These are phyloP conservation scores for Urophycis tenuis DNA, from an alignment of 2,797 vertebrate species.

Conservation along the genomic window DNA sequence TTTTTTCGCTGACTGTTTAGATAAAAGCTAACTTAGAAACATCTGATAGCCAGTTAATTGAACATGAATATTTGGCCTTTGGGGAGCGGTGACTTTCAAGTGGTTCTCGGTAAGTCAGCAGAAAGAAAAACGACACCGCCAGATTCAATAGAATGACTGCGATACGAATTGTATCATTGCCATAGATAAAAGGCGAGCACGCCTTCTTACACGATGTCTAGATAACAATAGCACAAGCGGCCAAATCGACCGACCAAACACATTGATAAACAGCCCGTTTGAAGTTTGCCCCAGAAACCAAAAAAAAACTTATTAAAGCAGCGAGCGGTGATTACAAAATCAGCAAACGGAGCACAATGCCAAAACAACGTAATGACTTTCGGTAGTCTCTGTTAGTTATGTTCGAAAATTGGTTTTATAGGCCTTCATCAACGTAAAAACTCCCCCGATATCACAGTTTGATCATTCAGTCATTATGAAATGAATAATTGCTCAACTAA, in stretches of 20 bases:
- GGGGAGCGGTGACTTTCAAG: neutral
- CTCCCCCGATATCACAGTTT: neutral
- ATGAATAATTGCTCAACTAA: neutral
- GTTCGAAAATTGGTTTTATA: neutral
- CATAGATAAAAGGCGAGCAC: neutral
- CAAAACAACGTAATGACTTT: neutral
- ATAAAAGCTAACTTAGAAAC: neutral
- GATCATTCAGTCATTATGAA: neutral
- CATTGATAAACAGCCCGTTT: neutral
- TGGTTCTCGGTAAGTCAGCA: neutral
- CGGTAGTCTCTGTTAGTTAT: neutral
- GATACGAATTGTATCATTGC: conserved; percentile 3
- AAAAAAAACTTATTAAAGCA: neutral
- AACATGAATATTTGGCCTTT: neutral
- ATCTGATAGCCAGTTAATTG: neutral
- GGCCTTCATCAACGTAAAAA: neutral
- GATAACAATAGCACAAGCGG: neutral
- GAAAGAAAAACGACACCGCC: neutral
- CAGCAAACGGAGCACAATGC: neutral
- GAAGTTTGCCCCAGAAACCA: conserved; percentile 1
- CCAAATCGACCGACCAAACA: neutral
- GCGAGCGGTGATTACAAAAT: neutral
- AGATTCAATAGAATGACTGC: neutral
- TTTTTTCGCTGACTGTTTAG: neutral
- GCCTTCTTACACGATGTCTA: neutral